Evolutionary conservation across 64 coral and sea anemone genomes (phyloP).

Genomic region (Anthopleura sola): DNA sequence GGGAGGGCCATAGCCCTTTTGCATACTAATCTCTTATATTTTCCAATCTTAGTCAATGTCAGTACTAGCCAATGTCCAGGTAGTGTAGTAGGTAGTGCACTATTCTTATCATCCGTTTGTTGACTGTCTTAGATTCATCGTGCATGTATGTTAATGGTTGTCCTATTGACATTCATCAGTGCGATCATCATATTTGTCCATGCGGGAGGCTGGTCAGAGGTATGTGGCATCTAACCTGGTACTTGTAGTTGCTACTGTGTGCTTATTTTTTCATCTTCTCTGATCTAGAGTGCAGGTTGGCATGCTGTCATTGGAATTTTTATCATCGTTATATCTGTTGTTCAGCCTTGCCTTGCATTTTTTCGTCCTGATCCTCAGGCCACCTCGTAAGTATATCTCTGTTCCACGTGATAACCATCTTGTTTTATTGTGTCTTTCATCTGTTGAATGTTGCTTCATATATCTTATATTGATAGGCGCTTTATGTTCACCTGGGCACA

Average conservation of each 20-base stretch:
- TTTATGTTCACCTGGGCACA: constrained; percentile 78
- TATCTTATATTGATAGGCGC: constrained; percentile 16
- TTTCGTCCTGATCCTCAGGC: constrained; percentile 69
- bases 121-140: constrained; percentile 33
- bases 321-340: constrained; percentile 43
- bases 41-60: too few relatives aligned
- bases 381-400: constrained; percentile 40
- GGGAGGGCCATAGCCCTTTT: too few relatives aligned
- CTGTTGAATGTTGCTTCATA: neutral
- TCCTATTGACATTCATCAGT: constrained; percentile 24
- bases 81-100: too few relatives aligned
- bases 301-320: constrained; percentile 69
- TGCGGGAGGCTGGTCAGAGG: constrained; percentile 60
- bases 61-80: too few relatives aligned
- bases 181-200: constrained; percentile 44
- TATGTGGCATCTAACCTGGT: neutral
- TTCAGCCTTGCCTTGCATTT: constrained; percentile 61
- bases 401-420: neutral
- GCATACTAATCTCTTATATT: too few relatives aligned
- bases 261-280: neutral
- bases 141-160: constrained; percentile 16
- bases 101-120: too few relatives aligned
- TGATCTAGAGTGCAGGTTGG: constrained; percentile 16
- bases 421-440: too few relatives aligned
- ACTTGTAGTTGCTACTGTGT: neutral